Base-by-base conservation (phyloP, 2,113 vertebrate genomes). In the Gnathonemus echidnorhynchus region DNA sequence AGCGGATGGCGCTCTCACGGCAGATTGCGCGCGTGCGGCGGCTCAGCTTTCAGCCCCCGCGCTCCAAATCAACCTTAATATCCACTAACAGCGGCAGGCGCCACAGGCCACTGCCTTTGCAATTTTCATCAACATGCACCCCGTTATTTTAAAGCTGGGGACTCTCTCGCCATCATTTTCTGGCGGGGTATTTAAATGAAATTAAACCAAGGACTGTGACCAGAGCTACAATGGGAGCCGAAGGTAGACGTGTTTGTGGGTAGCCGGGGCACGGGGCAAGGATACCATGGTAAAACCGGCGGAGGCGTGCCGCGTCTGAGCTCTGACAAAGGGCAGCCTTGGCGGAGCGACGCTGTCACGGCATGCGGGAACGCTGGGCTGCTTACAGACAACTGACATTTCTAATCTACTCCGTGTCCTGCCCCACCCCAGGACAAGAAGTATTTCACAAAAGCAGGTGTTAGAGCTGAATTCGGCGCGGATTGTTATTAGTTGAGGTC, bases 31-130 rank as follows among this genome's bases (percentile, higher is more conserved):
- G 24, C 87, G 31, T 42, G 58, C 11, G 31, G 49, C 50, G 31
- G 53, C n/a, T 35, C 27, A 27, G 52, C 90, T 86, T 89, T 85
- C 74, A 89, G 53, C 10, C 77, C 84, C 87, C 9, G 42, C 48
- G 49, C 90, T 91, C 88, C 83, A 91, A 91, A 91, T 91, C 83
- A 91, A 86, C 88, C 88, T 74, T 89, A 89, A 91, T 91, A 89
- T 91, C 90, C 80, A 86, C 88, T 74, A 89, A 89, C 90, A 70
- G 88, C 58, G 90, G 88, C 56, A 94, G 93, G 94, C 93, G 95
- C 95, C 90, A 96, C 95, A 96, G 95, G 95, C 95, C 95, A 95
- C 94, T 96, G 96, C 70, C 93, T 96, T 93, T 93, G 93, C 94
- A 94, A 94, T 95, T 96, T 94, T 93, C 94, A 94, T 95, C 93